These are phyloP conservation scores for Stenurella melanura DNA, from an alignment of 2,888 invertebrate species.

Conservation along the genomic window DNA sequence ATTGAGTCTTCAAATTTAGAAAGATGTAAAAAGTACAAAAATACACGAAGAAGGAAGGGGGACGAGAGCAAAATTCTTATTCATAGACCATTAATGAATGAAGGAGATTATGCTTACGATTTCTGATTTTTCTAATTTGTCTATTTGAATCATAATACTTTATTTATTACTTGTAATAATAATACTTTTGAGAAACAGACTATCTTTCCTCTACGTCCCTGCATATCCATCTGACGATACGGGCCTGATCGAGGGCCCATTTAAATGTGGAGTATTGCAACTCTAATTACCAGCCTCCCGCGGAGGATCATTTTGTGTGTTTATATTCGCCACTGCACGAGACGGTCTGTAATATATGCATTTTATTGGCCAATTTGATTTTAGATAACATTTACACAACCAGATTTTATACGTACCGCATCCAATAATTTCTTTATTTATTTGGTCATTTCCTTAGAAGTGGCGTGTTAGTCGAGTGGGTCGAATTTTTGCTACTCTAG, in stretches of 20 bases:
- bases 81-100: no score
- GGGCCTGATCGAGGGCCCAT: constrained; percentile 5
- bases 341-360: constrained; percentile 59
- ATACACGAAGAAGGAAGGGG: no score
- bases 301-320: constrained; percentile 46
- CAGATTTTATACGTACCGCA: constrained; percentile 41
- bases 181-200: no score
- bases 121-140: no score
- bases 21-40: no score
- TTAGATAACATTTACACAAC: constrained; percentile 46
- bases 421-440: constrained; percentile 49
- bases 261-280: constrained; percentile 45
- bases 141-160: no score
- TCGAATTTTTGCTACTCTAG: constrained; percentile 16
- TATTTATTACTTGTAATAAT: no score
- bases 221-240: background rate
- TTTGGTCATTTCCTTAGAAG: constrained; percentile 24
- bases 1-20: no score
- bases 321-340: constrained; percentile 51
- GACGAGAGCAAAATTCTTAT: no score
- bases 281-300: constrained; percentile 50
- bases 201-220: background rate
- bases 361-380: constrained; percentile 57
- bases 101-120: no score
- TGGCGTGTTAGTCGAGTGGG: background rate